Evolutionary conservation across 2,888 invertebrate species (phyloP).

Genomic region (Melinopterus prodromus): DNA sequence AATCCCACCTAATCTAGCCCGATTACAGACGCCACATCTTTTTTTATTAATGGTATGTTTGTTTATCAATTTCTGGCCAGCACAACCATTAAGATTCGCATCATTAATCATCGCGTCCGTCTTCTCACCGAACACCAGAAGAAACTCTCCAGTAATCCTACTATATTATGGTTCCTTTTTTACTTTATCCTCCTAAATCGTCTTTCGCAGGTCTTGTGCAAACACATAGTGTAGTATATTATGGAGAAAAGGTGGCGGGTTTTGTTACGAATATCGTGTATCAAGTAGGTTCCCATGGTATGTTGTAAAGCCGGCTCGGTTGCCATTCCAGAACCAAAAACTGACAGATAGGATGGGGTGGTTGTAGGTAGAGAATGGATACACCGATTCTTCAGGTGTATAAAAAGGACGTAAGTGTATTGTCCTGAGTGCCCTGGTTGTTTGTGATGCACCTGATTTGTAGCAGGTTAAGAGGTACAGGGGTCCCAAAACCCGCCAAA

Average conservation of each 20-base stretch:
- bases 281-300: constrained; percentile 59
- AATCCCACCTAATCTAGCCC: not conserved
- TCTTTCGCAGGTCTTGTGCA: constrained; percentile 7
- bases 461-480: constrained; percentile 15
- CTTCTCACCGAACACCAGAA: not conserved
- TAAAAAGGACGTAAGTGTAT: constrained; percentile 13
- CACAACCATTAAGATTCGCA: not conserved
- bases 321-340: not conserved
- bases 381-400: constrained; percentile 11
- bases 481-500: not conserved
- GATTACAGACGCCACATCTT: not conserved
- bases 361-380: too few relatives aligned
- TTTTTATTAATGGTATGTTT: not conserved
- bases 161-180: constrained; percentile 9
- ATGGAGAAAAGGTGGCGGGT: constrained; percentile 16
- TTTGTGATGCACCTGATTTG: constrained; percentile 23
- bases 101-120: constrained; percentile 8
- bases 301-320: constrained; percentile 46
- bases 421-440: constrained; percentile 15
- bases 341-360: not conserved
- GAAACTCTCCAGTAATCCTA: not conserved
- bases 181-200: not conserved
- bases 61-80: not conserved
- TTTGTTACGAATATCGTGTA: constrained; percentile 55
- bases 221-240: not conserved